Base-by-base conservation (phyloP, 2,113 vertebrate genomes). In the Stegastes partitus region DNA sequence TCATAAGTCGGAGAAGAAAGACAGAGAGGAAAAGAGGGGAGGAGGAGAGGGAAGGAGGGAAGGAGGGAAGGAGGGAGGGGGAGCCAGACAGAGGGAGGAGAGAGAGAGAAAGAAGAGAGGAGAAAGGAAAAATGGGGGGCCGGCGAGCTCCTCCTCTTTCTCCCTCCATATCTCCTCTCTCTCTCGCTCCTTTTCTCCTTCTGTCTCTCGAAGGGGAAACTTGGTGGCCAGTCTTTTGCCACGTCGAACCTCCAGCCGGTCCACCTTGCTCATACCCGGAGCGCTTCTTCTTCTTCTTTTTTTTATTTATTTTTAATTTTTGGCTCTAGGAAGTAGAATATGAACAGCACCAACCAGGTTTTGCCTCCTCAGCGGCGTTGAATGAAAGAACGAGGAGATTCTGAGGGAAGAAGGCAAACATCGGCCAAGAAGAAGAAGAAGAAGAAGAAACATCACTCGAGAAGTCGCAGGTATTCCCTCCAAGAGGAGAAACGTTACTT, bases 171-270 rank as follows among this genome's bases (percentile, higher is more conserved):
- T 93, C 92, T 92, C 86, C 92, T 89, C 83, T 90, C 85, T 84
- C 83, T 88, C 87, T 87, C 84, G 58, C 82, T 90, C 82, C 77
- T 86, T 92, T 93, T 89, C 90, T 89, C 80, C 88, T 95, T 86
- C 91, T 89, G 91, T 84, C 90, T 93, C 89, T 89, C 42, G 73
- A 64, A 90, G 87, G 69, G 87, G 83, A 91, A 93, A 92, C 91
- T 90, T 93, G 91, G 93, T 93, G 95, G 91, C 93, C 94, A 95
- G 94, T 95, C 92, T 94, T 94, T 93, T 97, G 97, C 97, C 97
- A 98, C 97, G 96, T 98, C 96, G 85, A 93, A 93, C 88, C 83
- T 91, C 80, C 78, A 90, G 87, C 83, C 69, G 45, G 84, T 74
- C 87, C 82, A 79, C 61, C 71, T 82, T 68, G 28, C 59, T 79